phyloP scores from a whole-genome alignment of 1,140 invertebrate species.

The Pygmarrhopalites habei region DNA sequence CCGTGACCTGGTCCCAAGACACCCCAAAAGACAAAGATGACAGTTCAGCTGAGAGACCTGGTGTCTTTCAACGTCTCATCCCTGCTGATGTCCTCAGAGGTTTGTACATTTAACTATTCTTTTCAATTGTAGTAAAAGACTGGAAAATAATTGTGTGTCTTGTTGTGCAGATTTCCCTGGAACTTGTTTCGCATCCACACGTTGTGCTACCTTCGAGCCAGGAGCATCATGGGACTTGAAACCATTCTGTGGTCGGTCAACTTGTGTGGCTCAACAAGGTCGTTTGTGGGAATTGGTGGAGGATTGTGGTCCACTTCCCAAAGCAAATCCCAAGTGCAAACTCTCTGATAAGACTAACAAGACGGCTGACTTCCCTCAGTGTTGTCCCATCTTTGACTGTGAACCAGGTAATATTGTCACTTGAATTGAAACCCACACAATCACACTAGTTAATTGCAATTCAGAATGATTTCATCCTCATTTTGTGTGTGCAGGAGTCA shows the following conservation, averaged over 20 bases:
- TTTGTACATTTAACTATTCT: too few species aligned
- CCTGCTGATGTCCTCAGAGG: conserved; percentile 79
- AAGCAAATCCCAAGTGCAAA: conserved; percentile 79
- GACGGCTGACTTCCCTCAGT: conserved; percentile 72
- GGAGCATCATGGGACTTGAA: conserved; percentile 70
- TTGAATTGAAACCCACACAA: background rate
- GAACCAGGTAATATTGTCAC: conserved; percentile 62
- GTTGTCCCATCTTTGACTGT: conserved; percentile 76
- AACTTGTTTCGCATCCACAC: conserved; percentile 81
- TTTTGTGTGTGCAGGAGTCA: conserved; percentile 54
- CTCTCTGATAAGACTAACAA: conserved; percentile 77
- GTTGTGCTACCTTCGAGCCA: conserved; percentile 73
- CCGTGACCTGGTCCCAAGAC: conserved; percentile 52
- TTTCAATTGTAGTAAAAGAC: background rate
- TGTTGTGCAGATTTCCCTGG: conserved; percentile 74
- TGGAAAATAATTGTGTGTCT: background rate
- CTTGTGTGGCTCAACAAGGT: conserved; percentile 57
- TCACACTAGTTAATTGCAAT: background rate
- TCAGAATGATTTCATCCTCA: background rate
- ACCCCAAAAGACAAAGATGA: conserved; percentile 49
- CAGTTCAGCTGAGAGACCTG: conserved; percentile 44
- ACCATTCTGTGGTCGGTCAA: conserved; percentile 79
- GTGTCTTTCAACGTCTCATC: conserved; percentile 68
- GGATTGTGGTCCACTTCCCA: conserved; percentile 76
- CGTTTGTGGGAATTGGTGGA: conserved; percentile 71